Conservation (phyloP, 2,113 vertebrate species). For the Marmota monax region DNA sequence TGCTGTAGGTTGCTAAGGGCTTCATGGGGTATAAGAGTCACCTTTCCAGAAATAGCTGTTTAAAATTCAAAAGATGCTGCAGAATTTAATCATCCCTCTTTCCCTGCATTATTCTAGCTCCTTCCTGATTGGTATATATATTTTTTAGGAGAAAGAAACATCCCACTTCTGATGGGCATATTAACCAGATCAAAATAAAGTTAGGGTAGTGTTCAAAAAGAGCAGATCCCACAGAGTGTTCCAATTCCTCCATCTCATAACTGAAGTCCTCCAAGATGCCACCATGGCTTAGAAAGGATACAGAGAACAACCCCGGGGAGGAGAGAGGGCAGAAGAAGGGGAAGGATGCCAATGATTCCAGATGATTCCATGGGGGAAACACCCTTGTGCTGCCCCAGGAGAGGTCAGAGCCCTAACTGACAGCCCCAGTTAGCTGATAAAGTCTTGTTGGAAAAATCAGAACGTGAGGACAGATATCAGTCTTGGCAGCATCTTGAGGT, state of each 20-base stretch:
- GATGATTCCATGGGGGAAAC: not conserved
- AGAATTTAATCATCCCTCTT: not conserved
- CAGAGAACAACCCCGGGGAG: not conserved
- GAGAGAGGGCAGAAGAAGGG: not conserved
- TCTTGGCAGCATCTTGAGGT: conserved; percentile 74
- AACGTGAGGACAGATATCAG: conserved; percentile 52
- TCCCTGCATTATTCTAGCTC: not conserved
- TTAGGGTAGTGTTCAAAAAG: not conserved
- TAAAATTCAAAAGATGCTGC: not conserved
- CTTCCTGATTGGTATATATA: not conserved
- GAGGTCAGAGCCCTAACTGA: conserved; percentile 5
- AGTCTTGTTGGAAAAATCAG: conserved; percentile 53
- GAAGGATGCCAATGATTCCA: not conserved
- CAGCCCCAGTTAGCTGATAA: conserved; percentile 36
- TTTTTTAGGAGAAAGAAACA: not conserved
- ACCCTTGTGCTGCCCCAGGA: not conserved
- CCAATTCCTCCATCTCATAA: not conserved
- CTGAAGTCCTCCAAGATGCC: not conserved
- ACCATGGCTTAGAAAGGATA: not conserved
- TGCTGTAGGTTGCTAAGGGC: not conserved
- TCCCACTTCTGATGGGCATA: not conserved
- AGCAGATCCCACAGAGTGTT: not conserved
- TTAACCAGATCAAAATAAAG: conserved; percentile 30
- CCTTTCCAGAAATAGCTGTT: conserved; percentile 4
- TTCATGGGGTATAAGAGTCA: not conserved